These are phyloP conservation scores for Hemibagrus guttatus DNA, from an alignment of 2,797 vertebrate genomes.

Conservation along the genomic window DNA sequence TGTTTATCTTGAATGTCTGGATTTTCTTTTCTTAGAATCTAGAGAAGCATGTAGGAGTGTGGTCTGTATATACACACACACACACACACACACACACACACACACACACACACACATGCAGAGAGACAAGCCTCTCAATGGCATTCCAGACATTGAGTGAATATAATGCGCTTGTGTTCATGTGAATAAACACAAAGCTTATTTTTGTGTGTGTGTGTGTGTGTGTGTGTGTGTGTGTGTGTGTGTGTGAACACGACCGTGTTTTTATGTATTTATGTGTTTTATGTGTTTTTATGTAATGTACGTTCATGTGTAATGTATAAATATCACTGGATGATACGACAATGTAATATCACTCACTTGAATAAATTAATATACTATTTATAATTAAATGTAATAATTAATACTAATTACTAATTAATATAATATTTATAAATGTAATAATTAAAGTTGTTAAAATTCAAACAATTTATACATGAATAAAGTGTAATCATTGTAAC, in stretches of 20 bases:
- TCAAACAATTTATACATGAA: too few relatives aligned
- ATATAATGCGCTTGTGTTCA: neutral
- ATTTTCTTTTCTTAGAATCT: neutral
- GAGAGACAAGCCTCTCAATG: neutral
- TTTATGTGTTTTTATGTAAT: too few relatives aligned
- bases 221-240: neutral
- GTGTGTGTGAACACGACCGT: neutral
- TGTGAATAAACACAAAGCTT: neutral
- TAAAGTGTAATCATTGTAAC: too few relatives aligned
- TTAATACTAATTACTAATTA: too few relatives aligned
- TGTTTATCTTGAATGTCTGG: neutral
- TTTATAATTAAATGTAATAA: too few relatives aligned
- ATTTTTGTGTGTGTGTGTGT: neutral
- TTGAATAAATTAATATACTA: too few relatives aligned
- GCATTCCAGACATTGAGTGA: slow-evolving; percentile 26
- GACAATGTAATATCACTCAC: too few relatives aligned
- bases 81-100: neutral
- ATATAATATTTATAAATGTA: too few relatives aligned
- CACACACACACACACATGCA: neutral
- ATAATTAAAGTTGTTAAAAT: too few relatives aligned
- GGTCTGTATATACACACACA: neutral
- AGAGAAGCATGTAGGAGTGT: too few relatives aligned
- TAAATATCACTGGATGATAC: neutral
- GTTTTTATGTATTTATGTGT: neutral
- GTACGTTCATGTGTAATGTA: neutral